phyloP scores from a whole-genome alignment of 1,140 invertebrate species.

The Planococcus citri region DNA sequence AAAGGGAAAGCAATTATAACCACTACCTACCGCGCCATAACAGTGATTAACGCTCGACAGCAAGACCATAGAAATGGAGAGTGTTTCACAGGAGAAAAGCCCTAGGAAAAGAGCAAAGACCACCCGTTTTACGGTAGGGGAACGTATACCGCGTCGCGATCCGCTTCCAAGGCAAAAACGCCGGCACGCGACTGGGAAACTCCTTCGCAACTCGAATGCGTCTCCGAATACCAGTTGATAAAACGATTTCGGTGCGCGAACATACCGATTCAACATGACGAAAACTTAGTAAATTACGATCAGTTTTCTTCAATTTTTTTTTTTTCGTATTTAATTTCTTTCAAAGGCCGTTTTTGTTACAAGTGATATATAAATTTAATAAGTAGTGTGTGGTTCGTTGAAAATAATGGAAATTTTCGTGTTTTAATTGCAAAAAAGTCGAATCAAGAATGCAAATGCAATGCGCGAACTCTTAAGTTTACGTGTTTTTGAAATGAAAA shows the following conservation, averaged over 20 bases:
- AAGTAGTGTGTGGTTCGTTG: not conserved
- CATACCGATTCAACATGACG: not conserved
- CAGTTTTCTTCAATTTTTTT: no score
- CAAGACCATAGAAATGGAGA: no score
- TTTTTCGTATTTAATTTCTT: not conserved
- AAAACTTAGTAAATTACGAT: no score
- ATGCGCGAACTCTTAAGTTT: not conserved
- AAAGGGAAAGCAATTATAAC: not conserved
- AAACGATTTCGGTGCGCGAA: not conserved
- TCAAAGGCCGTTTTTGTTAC: not conserved
- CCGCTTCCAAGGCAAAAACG: not conserved
- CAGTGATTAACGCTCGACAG: no score
- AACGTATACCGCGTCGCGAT: not conserved
- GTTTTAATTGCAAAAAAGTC: not conserved
- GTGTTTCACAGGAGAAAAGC: no score
- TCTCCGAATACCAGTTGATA: not conserved
- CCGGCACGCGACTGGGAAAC: constrained; percentile 4
- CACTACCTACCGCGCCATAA: not conserved
- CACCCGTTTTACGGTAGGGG: not conserved
- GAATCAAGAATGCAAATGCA: not conserved
- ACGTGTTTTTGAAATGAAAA: not conserved
- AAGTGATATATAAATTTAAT: not conserved
- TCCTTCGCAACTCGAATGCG: not conserved
- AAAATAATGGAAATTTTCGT: not conserved
- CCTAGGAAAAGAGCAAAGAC: not conserved